phyloP scores from a whole-genome alignment of 1,140 invertebrate genomes.

The Drosophila elegans region DNA sequence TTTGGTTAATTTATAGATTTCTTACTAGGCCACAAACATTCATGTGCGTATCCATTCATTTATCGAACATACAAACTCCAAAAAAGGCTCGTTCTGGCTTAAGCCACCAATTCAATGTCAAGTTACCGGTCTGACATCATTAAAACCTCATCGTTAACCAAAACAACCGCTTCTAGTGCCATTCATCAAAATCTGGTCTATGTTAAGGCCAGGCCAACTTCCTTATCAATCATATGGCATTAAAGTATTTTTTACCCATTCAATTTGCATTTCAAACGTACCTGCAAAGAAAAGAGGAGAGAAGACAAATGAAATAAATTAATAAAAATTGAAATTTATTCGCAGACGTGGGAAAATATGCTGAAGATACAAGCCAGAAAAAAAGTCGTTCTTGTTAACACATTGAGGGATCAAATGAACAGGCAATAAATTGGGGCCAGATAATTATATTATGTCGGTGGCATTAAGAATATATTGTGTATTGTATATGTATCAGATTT shows the following conservation, averaged over 20 bases:
- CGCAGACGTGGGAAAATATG: slow-evolving; percentile 49
- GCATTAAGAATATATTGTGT: slow-evolving; percentile 28
- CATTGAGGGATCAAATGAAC: slow-evolving; percentile 45
- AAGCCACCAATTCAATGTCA: slow-evolving; percentile 25
- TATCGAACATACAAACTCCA: background rate
- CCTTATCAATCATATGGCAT: slow-evolving; percentile 70
- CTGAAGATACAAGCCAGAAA: slow-evolving; percentile 15
- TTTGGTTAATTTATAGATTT: background rate
- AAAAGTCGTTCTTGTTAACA: slow-evolving; percentile 47
- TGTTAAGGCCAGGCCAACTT: slow-evolving; percentile 45
- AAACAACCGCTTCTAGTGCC: slow-evolving; percentile 20
- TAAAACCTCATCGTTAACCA: slow-evolving; percentile 12
- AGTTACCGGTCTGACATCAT: slow-evolving; percentile 30
- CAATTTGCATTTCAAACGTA: slow-evolving; percentile 65
- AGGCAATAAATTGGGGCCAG: slow-evolving; percentile 48
- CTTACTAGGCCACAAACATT: background rate
- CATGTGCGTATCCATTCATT: slow-evolving; percentile 2
- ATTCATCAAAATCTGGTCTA: slow-evolving; percentile 56
- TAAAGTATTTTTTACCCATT: slow-evolving; percentile 28
- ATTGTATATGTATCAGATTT: slow-evolving; percentile 31
- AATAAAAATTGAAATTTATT: slow-evolving; percentile 54
- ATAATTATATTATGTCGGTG: slow-evolving; percentile 47
- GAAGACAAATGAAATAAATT: slow-evolving; percentile 51
- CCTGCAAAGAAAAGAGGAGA: slow-evolving; percentile 41
- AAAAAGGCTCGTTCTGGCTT: slow-evolving; percentile 28